phyloP scores from a whole-genome alignment of 1,140 invertebrate species.

The Ips nitidus region DNA sequence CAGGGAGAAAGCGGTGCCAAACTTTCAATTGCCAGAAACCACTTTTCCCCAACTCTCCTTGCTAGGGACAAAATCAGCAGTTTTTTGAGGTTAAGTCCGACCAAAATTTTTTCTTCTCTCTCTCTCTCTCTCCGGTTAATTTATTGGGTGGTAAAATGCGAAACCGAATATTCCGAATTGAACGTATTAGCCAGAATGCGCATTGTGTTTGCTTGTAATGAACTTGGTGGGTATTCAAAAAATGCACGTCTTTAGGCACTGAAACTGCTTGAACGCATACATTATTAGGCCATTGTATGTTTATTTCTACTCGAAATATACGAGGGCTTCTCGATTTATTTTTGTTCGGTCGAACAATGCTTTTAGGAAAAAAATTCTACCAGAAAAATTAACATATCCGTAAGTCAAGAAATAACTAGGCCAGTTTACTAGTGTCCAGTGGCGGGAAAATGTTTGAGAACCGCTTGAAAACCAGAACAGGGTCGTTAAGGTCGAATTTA shows the following conservation, averaged over 20 bases:
- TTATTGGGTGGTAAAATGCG: constrained; percentile 26
- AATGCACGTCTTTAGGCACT: constrained; percentile 23
- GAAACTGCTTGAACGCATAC: constrained; percentile 20
- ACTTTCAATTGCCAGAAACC: not conserved
- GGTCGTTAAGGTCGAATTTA: no score
- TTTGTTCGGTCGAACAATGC: not conserved
- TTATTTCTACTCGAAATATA: constrained; percentile 25
- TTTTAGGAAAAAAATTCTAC: no score
- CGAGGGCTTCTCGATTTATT: constrained; percentile 1
- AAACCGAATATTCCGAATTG: constrained; percentile 26
- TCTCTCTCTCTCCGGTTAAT: not conserved
- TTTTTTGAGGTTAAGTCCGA: no score
- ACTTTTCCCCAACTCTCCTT: not conserved
- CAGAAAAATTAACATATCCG: no score
- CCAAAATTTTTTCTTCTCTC: no score
- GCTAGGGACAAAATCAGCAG: not conserved
- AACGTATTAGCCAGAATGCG: constrained; percentile 26
- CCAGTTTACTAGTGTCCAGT: no score
- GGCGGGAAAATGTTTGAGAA: no score
- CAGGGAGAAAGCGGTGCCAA: no score
- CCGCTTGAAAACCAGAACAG: no score
- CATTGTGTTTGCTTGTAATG: constrained; percentile 32
- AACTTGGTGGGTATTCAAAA: constrained; percentile 26
- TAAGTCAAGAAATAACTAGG: no score
- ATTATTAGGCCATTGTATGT: constrained; percentile 32